phyloP scores from a whole-genome alignment of 2,113 vertebrate genomes.

The Ptyas mucosa region DNA sequence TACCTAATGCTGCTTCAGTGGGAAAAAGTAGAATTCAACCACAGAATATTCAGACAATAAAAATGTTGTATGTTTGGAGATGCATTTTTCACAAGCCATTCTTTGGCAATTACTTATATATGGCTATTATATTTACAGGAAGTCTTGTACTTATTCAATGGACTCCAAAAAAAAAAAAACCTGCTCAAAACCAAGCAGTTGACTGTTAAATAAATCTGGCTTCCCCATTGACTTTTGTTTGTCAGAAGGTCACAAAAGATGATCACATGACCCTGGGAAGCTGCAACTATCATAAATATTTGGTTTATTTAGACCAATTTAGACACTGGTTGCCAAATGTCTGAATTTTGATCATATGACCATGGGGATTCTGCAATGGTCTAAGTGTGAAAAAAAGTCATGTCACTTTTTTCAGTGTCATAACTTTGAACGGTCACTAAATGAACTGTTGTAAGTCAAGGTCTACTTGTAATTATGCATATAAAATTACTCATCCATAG shows the following conservation, averaged over 20 bases:
- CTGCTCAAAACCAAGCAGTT: not conserved
- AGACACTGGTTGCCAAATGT: not conserved
- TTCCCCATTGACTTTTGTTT: too few species aligned
- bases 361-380: not conserved
- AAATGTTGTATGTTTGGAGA: not conserved
- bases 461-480: conserved; percentile 34
- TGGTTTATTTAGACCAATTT: too few species aligned
- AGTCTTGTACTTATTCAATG: not conserved
- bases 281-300: too few species aligned
- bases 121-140: not conserved
- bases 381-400: not conserved
- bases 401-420: not conserved
- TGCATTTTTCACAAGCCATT: not conserved
- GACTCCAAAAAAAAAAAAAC: not conserved
- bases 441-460: not conserved
- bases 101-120: not conserved
- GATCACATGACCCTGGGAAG: too few species aligned
- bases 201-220: too few species aligned
- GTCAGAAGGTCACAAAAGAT: too few species aligned
- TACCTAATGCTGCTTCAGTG: not conserved
- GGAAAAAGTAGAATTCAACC: not conserved
- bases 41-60: not conserved
- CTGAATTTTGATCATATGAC: not conserved
- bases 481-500: conserved; percentile 50
- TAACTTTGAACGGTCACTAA: not conserved